Conservation (phyloP, 2,113 vertebrate genomes). For the Taurulus bubalis region DNA sequence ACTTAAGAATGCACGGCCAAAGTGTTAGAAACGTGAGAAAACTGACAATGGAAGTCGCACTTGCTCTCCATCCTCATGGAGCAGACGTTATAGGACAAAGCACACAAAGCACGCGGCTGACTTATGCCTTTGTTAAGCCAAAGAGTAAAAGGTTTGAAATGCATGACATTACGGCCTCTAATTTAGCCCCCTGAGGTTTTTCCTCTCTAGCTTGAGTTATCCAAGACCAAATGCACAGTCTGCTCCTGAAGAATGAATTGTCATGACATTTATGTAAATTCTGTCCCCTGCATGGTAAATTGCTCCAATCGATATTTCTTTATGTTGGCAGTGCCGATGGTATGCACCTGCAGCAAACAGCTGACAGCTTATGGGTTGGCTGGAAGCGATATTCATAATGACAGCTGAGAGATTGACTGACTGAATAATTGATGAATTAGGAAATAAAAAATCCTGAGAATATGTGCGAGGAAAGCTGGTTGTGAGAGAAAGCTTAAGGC, state of each 20-base stretch:
- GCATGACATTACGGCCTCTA: neutral
- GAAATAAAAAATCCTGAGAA: constrained; percentile 52
- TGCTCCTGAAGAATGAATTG: neutral
- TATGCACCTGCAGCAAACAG: neutral
- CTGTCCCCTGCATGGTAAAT: neutral
- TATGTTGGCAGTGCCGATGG: neutral
- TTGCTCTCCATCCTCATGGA: neutral
- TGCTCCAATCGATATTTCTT: constrained; percentile 8
- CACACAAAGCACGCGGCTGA: neutral
- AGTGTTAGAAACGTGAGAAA: constrained; percentile 25
- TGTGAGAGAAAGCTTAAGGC: constrained; percentile 11
- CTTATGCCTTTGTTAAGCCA: neutral
- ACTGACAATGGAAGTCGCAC: neutral
- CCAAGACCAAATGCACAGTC: neutral
- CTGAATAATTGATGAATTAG: constrained; percentile 74
- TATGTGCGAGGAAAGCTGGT: neutral
- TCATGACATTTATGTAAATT: constrained; percentile 3
- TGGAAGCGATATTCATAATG: constrained; percentile 25
- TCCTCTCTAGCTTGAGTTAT: neutral
- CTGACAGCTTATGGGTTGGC: neutral
- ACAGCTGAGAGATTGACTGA: constrained; percentile 54
- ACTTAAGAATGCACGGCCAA: constrained; percentile 4
- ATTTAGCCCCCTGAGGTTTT: neutral
- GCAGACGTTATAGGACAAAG: neutral
- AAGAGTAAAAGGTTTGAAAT: neutral